A percentile compares a stretch with the other conserved stretches of the same genome.
These are phyloP conservation scores for Rhodeus uyekii DNA, from an alignment of 2,797 vertebrate species.

Conservation along the genomic window DNA sequence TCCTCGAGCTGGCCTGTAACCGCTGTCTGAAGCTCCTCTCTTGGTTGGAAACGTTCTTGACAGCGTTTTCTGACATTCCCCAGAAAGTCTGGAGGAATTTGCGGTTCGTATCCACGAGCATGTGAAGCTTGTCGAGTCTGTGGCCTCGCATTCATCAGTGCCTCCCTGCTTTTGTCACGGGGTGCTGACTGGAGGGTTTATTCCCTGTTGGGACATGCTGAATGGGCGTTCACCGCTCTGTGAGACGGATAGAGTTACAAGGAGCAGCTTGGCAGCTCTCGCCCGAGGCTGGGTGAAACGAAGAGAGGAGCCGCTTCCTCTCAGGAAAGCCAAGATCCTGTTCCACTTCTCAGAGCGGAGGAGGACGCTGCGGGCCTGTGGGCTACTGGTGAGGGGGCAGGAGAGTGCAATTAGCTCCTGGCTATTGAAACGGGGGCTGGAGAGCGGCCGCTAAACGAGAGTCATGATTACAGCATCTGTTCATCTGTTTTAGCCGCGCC, in stretches of 20 bases:
- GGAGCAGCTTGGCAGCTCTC: constrained; percentile 40
- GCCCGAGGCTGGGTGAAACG: neutral
- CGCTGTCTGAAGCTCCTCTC: neutral
- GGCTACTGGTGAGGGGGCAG: constrained; percentile 36
- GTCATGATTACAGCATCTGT: constrained; percentile 35
- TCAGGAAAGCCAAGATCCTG: constrained; percentile 53
- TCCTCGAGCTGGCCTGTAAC: neutral
- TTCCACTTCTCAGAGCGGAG: constrained; percentile 51
- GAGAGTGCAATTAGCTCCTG: constrained; percentile 42
- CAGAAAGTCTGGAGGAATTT: constrained; percentile 12
- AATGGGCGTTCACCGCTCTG: constrained; percentile 31
- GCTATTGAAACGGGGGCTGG: constrained; percentile 17
- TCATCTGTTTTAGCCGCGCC: constrained; percentile 16
- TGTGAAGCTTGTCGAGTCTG: neutral
- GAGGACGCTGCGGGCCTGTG: constrained; percentile 39
- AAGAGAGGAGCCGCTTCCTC: constrained; percentile 23
- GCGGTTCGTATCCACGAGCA: neutral
- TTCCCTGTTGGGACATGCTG: constrained; percentile 58
- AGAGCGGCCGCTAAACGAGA: constrained; percentile 16
- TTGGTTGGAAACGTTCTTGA: neutral
- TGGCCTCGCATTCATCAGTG: constrained; percentile 48
- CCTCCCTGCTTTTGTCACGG: constrained; percentile 52
- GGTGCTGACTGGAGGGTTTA: constrained; percentile 57
- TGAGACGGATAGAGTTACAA: constrained; percentile 49
- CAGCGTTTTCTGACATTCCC: neutral